Conservation (phyloP, 2,113 vertebrate genomes). For the Hylia prasina region DNA sequence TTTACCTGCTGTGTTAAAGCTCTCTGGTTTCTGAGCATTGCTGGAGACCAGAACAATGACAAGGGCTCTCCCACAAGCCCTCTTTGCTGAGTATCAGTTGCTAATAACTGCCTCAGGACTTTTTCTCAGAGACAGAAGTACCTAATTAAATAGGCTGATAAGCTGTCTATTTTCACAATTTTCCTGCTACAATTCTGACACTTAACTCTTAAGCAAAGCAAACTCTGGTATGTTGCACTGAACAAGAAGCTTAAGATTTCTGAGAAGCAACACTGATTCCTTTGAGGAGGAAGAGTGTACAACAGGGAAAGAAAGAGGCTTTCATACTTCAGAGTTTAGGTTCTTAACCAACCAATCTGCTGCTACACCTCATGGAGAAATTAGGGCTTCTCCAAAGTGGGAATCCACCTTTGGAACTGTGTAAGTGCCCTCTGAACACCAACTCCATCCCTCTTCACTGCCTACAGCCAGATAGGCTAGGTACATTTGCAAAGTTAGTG, state of each 20-base stretch:
- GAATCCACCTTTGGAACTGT: not conserved
- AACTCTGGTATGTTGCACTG: not conserved
- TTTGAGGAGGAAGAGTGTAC: not conserved
- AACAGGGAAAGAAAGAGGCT: not conserved
- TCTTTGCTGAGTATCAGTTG: not conserved
- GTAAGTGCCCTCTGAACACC: not conserved
- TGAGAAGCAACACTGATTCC: not conserved
- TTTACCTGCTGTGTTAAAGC: not conserved
- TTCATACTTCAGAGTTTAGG: not conserved
- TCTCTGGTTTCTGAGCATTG: not conserved
- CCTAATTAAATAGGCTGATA: slow-evolving; percentile 17
- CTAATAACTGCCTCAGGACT: not conserved
- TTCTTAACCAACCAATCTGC: not conserved
- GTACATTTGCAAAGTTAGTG: not conserved
- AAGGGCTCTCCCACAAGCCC: not conserved
- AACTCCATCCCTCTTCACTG: not conserved
- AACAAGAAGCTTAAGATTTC: not conserved
- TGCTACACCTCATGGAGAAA: not conserved
- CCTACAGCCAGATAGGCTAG: not conserved
- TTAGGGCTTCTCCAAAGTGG: not conserved
- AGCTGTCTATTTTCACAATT: not conserved
- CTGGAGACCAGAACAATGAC: not conserved
- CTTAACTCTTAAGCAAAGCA: not conserved
- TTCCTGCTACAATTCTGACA: slow-evolving; percentile 20
- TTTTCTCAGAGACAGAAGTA: not conserved